Evolutionary conservation across 2,888 invertebrate species (phyloP), one percentile per base, ranked within the genome.

Genomic region (Quadriops clusia): DNA sequence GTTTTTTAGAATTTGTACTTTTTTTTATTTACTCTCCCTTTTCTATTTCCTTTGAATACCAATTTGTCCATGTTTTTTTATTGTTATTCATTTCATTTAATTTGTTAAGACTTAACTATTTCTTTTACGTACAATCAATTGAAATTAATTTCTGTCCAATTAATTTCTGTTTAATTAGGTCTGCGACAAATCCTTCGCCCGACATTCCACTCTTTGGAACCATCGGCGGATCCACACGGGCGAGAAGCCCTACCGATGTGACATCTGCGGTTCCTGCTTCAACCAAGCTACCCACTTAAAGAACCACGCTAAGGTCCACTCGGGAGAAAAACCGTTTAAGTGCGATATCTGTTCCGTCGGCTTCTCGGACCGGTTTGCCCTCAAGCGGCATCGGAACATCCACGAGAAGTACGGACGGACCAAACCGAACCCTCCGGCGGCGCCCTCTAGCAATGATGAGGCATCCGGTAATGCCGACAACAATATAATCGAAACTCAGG

Each of bases 201-300:
- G 86, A 40, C 86, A 86, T 57, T 85, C 85, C 5, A 87, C 86
- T 0, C 61, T 87, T 34, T 87, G 86, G 86, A 87, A 86, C 60
- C 86, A 87, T 54, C 69, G 86, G 14, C 73, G 86, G 41, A 87
- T 87, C 44, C 86, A 87, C 53, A 86, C 86, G 0, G 86, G 86
- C 10, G 81, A 82, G 65, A 86, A 86, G 53, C 86, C 86, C 1
- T 85, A 84, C 47, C 78, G 84, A 54, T 86, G 86, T 58, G 83
- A 83, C 43, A 82, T 80, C 31, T 87, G 86, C 54, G 84, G 85
- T n/a, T 84, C 83, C 13, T 85, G 85, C 33, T 87, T 87, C 57
- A 86, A 85, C 56, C 86, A 86, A 60, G 86, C 86, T 14, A 86
- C 86, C 15, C 86, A 86, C 60, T 66, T 86, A 36, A 86, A 86